Evolutionary conservation across 2,888 invertebrate genomes (phyloP).

Genomic region (Thysanoteuthis rhombus): DNA sequence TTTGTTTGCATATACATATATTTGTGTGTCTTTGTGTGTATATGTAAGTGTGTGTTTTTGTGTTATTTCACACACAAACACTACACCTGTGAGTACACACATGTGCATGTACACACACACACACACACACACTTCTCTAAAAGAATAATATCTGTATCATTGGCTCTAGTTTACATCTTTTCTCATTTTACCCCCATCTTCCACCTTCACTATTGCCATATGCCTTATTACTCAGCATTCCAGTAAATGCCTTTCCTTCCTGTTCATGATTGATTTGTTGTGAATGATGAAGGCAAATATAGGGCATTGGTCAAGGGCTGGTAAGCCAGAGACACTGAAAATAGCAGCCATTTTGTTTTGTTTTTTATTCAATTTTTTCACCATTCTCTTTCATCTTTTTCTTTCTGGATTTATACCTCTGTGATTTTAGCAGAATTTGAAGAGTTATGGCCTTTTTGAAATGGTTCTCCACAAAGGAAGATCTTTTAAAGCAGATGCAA

Average conservation of each 20-base stretch:
- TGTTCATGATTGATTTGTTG: constrained; percentile 12
- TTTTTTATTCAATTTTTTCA: too few relatives aligned
- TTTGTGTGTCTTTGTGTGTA: too few relatives aligned
- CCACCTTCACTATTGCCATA: background rate
- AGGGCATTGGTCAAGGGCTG: constrained; percentile 12
- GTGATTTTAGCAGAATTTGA: background rate
- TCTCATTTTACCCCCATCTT: background rate
- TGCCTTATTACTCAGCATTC: background rate
- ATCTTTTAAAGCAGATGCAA: background rate
- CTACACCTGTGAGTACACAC: background rate
- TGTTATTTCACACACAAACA: background rate
- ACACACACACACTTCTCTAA: background rate
- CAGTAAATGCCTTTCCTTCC: background rate
- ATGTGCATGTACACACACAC: background rate
- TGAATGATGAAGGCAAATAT: background rate
- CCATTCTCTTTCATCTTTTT: background rate
- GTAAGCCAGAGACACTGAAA: background rate
- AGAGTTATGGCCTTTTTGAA: background rate
- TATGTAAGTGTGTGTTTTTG: too few relatives aligned
- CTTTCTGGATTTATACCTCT: background rate
- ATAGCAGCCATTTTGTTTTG: background rate
- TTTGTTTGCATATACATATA: background rate
- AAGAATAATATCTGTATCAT: background rate
- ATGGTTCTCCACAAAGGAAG: background rate
- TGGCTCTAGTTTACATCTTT: background rate